Evolutionary conservation across 1,140 invertebrate genomes (phyloP).

Genomic region (Physella acuta): DNA sequence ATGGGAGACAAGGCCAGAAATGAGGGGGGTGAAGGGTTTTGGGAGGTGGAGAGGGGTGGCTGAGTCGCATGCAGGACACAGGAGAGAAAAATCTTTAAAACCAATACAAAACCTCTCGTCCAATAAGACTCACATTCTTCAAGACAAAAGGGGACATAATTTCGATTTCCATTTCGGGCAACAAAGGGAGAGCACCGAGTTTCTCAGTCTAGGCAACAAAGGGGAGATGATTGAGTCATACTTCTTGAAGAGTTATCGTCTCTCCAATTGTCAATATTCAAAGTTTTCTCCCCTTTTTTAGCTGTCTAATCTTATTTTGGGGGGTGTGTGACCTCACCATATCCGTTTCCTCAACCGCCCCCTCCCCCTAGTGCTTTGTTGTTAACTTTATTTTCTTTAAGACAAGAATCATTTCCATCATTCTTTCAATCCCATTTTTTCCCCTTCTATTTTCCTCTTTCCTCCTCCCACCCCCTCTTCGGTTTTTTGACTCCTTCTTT

Average conservation of each 20-base stretch:
- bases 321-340: conserved; percentile 4
- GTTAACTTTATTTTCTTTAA: no score
- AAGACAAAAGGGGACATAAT: conserved; percentile 25
- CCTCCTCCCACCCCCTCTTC: no score
- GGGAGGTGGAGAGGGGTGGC: no score
- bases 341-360: background rate
- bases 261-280: conserved; percentile 24
- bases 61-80: background rate
- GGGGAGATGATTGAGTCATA: conserved; percentile 26
- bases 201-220: conserved; percentile 19
- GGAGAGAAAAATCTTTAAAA: conserved; percentile 22
- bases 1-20: no score
- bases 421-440: no score
- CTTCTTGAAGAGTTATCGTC: conserved; percentile 21
- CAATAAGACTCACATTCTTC: conserved; percentile 25
- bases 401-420: no score
- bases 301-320: background rate
- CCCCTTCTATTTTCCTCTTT: no score
- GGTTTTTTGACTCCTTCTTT: no score
- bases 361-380: no score
- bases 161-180: conserved; percentile 25
- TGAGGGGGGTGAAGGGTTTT: no score
- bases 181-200: conserved; percentile 19
- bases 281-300: conserved; percentile 1
- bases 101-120: conserved; percentile 15